Evolutionary conservation across 2,797 vertebrate species (phyloP).

Genomic region (Pangasius mekongensis): DNA sequence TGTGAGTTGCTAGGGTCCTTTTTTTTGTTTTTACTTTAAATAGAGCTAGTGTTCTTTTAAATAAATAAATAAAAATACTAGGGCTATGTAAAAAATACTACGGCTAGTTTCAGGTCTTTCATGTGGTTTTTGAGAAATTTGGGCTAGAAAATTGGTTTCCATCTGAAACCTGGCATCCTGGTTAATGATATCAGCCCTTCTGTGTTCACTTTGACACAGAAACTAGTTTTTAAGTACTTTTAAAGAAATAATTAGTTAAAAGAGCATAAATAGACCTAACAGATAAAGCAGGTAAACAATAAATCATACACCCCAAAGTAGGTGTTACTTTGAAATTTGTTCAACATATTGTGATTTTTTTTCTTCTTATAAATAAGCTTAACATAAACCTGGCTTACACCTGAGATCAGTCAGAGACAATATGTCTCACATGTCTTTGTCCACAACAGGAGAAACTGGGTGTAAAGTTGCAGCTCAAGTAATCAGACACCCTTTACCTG

Average conservation of each 20-base stretch:
- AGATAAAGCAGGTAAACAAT: not conserved
- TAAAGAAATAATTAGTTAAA: not conserved
- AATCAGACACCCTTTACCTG: not conserved
- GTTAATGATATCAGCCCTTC: not conserved
- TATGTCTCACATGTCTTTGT: not conserved
- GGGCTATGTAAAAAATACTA: too few species aligned
- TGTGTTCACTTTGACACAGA: not conserved
- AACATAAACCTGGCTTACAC: not conserved
- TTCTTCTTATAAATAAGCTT: not conserved
- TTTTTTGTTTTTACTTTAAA: not conserved
- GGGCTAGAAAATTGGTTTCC: not conserved
- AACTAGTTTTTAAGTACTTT: not conserved
- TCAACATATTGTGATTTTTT: not conserved
- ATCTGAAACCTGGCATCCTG: not conserved
- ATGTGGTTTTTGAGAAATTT: not conserved
- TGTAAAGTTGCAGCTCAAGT: not conserved
- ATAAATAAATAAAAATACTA: not conserved
- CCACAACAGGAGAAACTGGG: not conserved
- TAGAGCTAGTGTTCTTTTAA: not conserved
- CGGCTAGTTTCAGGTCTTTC: not conserved
- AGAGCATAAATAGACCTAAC: not conserved
- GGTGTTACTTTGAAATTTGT: not conserved
- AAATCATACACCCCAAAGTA: not conserved
- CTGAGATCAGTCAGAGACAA: not conserved
- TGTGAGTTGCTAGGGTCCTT: not conserved